Evolutionary conservation across 2,113 vertebrate genomes (phyloP), one percentile per base, ranked within the genome.

Genomic region (Coptodon bakossiorum): DNA sequence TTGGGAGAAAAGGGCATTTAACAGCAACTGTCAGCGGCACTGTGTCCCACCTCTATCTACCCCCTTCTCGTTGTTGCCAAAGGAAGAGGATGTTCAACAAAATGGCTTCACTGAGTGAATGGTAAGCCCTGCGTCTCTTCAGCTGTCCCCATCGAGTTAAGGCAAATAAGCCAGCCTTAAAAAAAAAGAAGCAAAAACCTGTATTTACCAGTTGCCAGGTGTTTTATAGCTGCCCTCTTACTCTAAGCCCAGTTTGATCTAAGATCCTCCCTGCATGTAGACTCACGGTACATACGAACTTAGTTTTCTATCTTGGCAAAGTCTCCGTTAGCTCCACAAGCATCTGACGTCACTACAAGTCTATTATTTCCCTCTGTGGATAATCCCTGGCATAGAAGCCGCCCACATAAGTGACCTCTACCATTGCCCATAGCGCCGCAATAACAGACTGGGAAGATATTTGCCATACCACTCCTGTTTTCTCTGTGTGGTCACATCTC

Each of bases 361-460:
- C 45, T 78, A 88, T 29, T 81, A 88, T 86, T 91, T 87, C 61
- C 63, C 59, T 92, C 81, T 87, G 73, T 83, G 84, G 78, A 87
- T 94, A 88, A 92, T 92, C 83, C 86, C 48, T 56, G 80, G 88
- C 27, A 57, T 24, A 83, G 86, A 54, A 87, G 84, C 27, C 83
- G 85, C 86, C 56, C 71, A 82, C 78, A 90, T 79, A 71, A 71
- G 29, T 16, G 14, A 78, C 61, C 38, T 85, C 48, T 31, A 34
- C 19, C 43, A 31, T 56, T 53, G 12, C 68, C 52, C 79, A 54
- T 34, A 84, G 63, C 13, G 9, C 76, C 29, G 71, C 59, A 73
- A 81, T 71, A 81, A 89, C 31, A 82, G 48, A 73, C 24, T 4
- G 22, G 34, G 82, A 45, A 24, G 19, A 71, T 59, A 34, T 73